Evolutionary conservation across 2,113 vertebrate species (phyloP).

Genomic region (Gila orcuttii): DNA sequence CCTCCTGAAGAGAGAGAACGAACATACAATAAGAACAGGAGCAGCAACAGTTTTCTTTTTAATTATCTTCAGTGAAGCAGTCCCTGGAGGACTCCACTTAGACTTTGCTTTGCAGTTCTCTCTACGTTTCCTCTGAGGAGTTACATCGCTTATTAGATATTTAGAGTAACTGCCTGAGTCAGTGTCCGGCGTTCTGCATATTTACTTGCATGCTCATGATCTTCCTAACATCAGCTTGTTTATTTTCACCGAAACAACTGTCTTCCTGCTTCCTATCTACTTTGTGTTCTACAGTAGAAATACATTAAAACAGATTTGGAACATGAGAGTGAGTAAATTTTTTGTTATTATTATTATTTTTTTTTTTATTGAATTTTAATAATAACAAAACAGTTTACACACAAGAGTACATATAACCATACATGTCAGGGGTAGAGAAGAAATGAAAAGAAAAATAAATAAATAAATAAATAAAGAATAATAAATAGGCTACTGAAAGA

Average conservation of each 20-base stretch:
- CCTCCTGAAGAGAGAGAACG: background rate
- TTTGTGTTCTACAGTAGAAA: no score
- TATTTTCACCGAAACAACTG: background rate
- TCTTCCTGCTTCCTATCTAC: background rate
- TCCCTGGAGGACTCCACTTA: constrained; percentile 40
- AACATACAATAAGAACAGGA: background rate
- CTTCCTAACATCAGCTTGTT: background rate
- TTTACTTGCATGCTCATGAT: background rate
- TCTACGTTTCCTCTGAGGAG: constrained; percentile 16
- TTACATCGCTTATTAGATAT: constrained; percentile 15
- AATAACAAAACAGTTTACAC: no score
- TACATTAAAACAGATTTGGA: no score
- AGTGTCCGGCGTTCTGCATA: constrained; percentile 18
- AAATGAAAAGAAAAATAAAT: no score
- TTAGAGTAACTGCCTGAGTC: constrained; percentile 21
- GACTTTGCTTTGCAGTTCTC: constrained; percentile 33
- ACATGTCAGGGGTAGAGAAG: no score
- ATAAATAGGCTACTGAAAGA: no score
- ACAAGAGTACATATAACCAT: no score
- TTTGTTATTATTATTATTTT: no score
- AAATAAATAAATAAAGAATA: no score
- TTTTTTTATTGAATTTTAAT: no score
- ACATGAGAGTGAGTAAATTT: no score
- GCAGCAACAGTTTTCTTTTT: constrained; percentile 35
- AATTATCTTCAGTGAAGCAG: constrained; percentile 37